Percentiles rank a stretch among this genome's conserved stretches.
Evolutionary conservation across 2,113 vertebrate species (phyloP).

Genomic region (Amphiprion percula): DNA sequence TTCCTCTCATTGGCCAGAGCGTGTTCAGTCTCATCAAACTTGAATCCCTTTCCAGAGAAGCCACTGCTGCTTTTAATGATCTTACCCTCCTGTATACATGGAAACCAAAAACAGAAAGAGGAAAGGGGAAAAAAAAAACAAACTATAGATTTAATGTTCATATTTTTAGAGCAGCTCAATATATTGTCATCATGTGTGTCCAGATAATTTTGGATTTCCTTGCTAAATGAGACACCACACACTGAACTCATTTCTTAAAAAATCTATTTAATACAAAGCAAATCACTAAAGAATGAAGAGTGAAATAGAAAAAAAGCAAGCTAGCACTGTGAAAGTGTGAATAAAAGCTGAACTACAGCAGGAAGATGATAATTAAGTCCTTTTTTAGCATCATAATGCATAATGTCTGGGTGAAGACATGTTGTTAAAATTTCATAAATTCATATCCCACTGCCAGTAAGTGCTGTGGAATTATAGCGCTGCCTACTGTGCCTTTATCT

Average conservation of each 20-base stretch:
- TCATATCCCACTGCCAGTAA: not conserved
- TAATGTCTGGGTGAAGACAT: not conserved
- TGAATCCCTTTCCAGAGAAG: conserved; percentile 99
- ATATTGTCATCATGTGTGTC: too few species aligned
- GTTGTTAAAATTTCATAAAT: too few species aligned
- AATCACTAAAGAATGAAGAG: too few species aligned
- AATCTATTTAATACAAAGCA: too few species aligned
- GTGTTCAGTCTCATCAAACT: conserved; percentile 98
- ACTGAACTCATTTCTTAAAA: too few species aligned
- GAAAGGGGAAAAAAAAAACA: not conserved
- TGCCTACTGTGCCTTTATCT: conserved; percentile 52
- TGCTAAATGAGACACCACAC: too few species aligned
- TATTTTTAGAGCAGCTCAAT: too few species aligned
- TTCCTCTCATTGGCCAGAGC: conserved; percentile 97
- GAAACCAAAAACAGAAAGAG: not conserved
- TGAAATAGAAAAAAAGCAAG: too few species aligned
- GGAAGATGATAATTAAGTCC: too few species aligned
- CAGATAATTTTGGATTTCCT: too few species aligned
- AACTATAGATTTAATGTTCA: not conserved
- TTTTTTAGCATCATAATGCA: too few species aligned
- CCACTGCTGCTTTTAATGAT: conserved; percentile 98
- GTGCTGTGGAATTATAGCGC: rapidly evolving
- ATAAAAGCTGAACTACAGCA: not conserved
- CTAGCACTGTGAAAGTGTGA: not conserved
- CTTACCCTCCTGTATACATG: conserved; percentile 91